Evolutionary conservation across 2,113 vertebrate species (phyloP), one percentile per base, ranked within the genome.

Genomic region (Takifugu flavidus): DNA sequence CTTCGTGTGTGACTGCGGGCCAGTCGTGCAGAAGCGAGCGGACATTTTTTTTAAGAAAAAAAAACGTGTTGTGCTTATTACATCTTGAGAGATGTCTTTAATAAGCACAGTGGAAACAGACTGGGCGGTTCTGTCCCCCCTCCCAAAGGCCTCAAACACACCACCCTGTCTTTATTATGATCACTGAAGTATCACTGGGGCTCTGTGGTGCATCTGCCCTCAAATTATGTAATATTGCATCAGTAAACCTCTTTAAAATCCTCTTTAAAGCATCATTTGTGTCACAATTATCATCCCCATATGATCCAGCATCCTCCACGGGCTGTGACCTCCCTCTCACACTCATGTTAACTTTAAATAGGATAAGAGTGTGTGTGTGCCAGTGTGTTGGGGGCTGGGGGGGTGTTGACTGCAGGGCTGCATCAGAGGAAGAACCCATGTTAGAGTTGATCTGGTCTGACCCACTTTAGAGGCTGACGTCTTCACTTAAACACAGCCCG

Each of bases 211-310:
- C 77, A 69, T 74, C 61, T 73, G 34, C 5, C 20, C 56, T 60
- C 13, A 25, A 53, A 79, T 86, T 70, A 79, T 82, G 62, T 74
- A 76, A 85, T 71, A 25, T 47, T 79, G 82, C 79, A 78, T 78
- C 63, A 71, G 65, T 71, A 75, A 68, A 67, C 49, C 27, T 13
- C 50, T 56, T 62, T 29, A 57, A 1, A 52, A 70, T 57, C 28
- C 47, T 65, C 46, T 67, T 27, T 25, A 20, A n/a, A 60, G 49
- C 43, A 13, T 57, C 4, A 28, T 7, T 54, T 31, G 49, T 57
- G 45, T 74, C 54, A 73, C 73, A 55, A 26, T 47, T 6, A 51
- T 59, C 49, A 47, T 15, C 49, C 27, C 14, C 49, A 61, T 1
- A 13, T 31, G 6, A 14, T 2, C 2, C 52, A 53, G 27, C 52